Conservation (phyloP, 2,888 invertebrate genomes). For the Steinernema carpocapsae region DNA sequence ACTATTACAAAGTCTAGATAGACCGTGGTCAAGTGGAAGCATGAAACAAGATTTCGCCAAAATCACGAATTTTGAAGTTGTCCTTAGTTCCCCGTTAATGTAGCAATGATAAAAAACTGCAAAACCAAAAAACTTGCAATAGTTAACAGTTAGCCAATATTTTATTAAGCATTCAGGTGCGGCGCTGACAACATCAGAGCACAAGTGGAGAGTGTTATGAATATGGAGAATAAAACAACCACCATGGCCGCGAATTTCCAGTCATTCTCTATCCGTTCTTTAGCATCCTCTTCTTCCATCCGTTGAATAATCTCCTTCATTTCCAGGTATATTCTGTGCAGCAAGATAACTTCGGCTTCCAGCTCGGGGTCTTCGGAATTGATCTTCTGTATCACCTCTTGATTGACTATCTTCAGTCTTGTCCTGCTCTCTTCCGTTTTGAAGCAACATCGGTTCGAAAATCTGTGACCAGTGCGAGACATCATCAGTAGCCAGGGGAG, state of each 20-base stretch:
- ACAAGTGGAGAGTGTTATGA: constrained; percentile 46
- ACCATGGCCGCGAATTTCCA: constrained; percentile 67
- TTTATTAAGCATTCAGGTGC: constrained; percentile 14
- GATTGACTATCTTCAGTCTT: constrained; percentile 31
- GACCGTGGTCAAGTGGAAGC: too few species aligned
- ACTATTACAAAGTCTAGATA: too few species aligned
- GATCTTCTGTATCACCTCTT: neutral
- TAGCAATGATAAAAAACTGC: too few species aligned
- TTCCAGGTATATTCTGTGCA: constrained; percentile 58
- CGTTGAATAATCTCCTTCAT: constrained; percentile 49
- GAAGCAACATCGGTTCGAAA: constrained; percentile 42
- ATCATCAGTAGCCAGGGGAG: constrained; percentile 64
- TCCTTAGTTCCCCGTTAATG: too few species aligned
- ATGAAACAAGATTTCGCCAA: too few species aligned
- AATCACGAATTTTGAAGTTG: too few species aligned
- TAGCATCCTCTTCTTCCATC: constrained; percentile 59
- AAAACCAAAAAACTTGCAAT: neutral
- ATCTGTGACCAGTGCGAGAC: constrained; percentile 61
- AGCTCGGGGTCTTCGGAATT: constrained; percentile 52
- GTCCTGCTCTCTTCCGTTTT: constrained; percentile 37
- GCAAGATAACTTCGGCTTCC: constrained; percentile 57
- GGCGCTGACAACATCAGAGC: constrained; percentile 19
- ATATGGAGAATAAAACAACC: constrained; percentile 61
- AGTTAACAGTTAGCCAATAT: neutral
- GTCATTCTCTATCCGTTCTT: constrained; percentile 56